Percentiles rank a stretch among this genome's conserved stretches.
These are phyloP conservation scores for Ochropleura plecta DNA, from an alignment of 2,888 invertebrate species.

Conservation along the genomic window DNA sequence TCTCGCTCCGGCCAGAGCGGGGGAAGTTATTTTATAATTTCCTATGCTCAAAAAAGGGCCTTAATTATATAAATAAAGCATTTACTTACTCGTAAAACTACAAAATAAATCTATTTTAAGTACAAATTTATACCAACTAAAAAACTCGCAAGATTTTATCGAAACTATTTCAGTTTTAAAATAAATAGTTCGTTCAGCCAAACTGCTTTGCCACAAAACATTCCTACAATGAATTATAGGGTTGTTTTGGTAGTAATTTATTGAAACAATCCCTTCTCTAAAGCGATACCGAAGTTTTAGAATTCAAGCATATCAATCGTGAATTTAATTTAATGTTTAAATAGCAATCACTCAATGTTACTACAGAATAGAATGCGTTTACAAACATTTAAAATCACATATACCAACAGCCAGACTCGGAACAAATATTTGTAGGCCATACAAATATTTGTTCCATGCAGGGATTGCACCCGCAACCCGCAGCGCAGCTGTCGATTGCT, in stretches of 20 bases:
- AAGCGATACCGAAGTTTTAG: constrained; percentile 35
- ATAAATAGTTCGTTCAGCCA: constrained; percentile 34
- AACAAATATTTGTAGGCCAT: too few relatives aligned
- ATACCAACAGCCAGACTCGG: too few relatives aligned
- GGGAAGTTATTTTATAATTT: too few relatives aligned
- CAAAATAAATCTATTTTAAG: background rate
- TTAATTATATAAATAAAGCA: background rate
- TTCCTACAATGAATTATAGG: constrained; percentile 51
- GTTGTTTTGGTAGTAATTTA: constrained; percentile 38
- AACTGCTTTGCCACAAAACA: constrained; percentile 43
- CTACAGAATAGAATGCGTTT: background rate
- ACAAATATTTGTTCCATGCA: too few relatives aligned
- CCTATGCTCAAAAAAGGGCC: too few relatives aligned
- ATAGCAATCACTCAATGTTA: background rate
- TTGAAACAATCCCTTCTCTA: constrained; percentile 48
- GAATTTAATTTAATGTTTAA: constrained; percentile 13
- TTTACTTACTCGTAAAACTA: background rate
- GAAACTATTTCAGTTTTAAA: constrained; percentile 43
- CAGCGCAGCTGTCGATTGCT: too few relatives aligned
- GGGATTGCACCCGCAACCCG: too few relatives aligned
- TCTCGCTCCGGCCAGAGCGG: too few relatives aligned
- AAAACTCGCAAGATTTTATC: constrained; percentile 27
- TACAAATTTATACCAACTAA: background rate
- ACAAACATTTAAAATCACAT: too few relatives aligned
- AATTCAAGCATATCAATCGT: constrained; percentile 40